phyloP scores from a whole-genome alignment of 2,888 invertebrate species.

The Ectemnius continuus region DNA sequence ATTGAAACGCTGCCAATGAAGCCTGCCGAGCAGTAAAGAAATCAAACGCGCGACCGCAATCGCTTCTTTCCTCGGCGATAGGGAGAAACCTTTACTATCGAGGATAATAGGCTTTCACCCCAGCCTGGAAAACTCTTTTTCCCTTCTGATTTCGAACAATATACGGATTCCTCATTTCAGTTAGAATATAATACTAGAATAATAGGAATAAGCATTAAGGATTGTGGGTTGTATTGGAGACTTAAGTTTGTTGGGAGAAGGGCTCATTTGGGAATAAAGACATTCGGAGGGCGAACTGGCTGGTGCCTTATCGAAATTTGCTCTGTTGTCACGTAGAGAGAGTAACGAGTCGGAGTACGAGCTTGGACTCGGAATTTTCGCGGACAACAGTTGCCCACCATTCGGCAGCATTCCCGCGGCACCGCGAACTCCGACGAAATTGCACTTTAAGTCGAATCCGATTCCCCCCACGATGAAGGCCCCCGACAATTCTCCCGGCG shows the following conservation, averaged over 20 bases:
- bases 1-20: slow-evolving; percentile 77
- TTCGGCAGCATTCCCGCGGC: slow-evolving; percentile 7
- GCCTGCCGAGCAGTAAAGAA: slow-evolving; percentile 49
- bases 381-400: background rate
- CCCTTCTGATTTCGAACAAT: no score
- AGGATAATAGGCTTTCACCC: slow-evolving; percentile 21
- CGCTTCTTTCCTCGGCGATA: slow-evolving; percentile 33
- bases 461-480: slow-evolving; percentile 44
- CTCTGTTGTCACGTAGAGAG: slow-evolving; percentile 21
- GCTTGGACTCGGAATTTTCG: slow-evolving; percentile 23
- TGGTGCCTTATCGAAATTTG: slow-evolving; percentile 22
- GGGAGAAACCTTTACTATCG: slow-evolving; percentile 31
- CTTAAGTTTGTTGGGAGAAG: background rate
- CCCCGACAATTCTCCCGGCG: slow-evolving; percentile 32
- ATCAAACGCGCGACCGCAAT: slow-evolving; percentile 49
- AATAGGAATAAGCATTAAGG: background rate
- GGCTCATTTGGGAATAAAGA: slow-evolving; percentile 3
- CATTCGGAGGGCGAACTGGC: slow-evolving; percentile 30
- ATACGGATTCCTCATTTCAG: no score
- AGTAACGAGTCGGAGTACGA: slow-evolving; percentile 24
- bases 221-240: background rate
- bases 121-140: background rate
- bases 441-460: slow-evolving; percentile 53
- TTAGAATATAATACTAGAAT: background rate
- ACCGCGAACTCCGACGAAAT: slow-evolving; percentile 48